Base-by-base conservation (phyloP, 1,140 invertebrate species). In the Lasioglossum albipes region DNA sequence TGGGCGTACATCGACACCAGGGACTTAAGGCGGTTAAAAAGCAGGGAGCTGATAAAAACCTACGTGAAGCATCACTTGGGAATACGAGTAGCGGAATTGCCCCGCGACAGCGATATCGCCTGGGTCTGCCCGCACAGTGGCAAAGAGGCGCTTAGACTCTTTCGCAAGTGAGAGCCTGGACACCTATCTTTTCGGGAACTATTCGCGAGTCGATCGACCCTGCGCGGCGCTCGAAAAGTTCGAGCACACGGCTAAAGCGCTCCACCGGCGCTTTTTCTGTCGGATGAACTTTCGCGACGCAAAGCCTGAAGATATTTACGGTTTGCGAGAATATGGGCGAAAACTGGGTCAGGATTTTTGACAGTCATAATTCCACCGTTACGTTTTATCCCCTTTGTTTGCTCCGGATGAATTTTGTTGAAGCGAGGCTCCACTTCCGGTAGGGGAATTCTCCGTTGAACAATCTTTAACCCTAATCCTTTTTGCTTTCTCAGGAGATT, bases 61-160 rank as follows among this genome's bases (percentile, higher is more conserved):
- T 87, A 88, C 22, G 31, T 92, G 13, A 91, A 88, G 22, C 90
- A 89, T 80, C 88, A 89, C 52, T 54, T 92, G 64, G 90, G 91
- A 13, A 77, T 91, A 31, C 71, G 79, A 16, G 77, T 82, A 0
- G 74, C 74, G 0, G 83, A 54, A 18, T 62, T 92, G 54, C 91
- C 91, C 0, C 82, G 91, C 0, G 90, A 92, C 49, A 69, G 65
- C 0, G 90, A 92, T 62, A 71, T 92, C 2, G 91, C 79, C 0
- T 92, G 91, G 91, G 67, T 89, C 5, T 84, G 65, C 22, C 79
- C 45, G 2, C 9, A 18, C 1, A 77, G 88, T 20, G 42, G 71
- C 0, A 89, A 87, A n/a, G 59, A 67, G 0, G 74, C 82, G 2
- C 69, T 91, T 2, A 81, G 84, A 41, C 52, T 45, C 0, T 90